Base-by-base conservation (phyloP, 2,888 invertebrate genomes). In the Synanthedon formicaeformis region DNA sequence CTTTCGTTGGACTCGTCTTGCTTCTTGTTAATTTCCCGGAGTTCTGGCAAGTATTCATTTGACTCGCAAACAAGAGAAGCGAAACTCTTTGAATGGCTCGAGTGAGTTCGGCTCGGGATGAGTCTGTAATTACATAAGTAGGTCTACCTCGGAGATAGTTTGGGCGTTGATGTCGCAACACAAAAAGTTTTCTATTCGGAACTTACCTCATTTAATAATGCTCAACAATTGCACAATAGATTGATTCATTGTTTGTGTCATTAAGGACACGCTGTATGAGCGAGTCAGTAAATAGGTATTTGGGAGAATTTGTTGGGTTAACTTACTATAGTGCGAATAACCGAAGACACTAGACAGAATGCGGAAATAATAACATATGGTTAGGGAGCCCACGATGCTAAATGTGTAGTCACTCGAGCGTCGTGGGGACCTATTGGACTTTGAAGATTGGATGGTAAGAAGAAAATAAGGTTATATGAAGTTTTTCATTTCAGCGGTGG, bases 91-190 rank as follows among this genome's bases (percentile, higher is more conserved):
- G 64, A 57, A 61, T 45, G 45, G 45, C 45, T 45, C 45, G 45
- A 45, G 63, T 63, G 63, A 68, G 63, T 70, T 64, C 53, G 23
- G 55, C 53, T 66, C 59, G 64, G 61, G 63, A 73, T 70, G 70
- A 73, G 70, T 66, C 71, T 60, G 64, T 75, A 73, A 76, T 75
- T 74, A 71, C 62, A 60, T 64, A 63, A 69, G 67, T 64, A 61
- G 58, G 59, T 58, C 52, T 59, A 40, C 14, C n/a, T n/a, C 13
- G n/a, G 13, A 13, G 45, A n/a, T 13, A 45, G 45, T 13, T 45
- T 45, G 45, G 45, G 45, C 45, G n/a, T 45, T 45, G 45, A 45
- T 45, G 45, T 45, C 45, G 45, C 45, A 13, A 14, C 14, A 14
- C 14, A 45, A 45, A 34, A 45, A 45, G n/a, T 45, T 45, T 45